phyloP scores from a whole-genome alignment of 2,797 vertebrate species.

The Pangasius djambal region DNA sequence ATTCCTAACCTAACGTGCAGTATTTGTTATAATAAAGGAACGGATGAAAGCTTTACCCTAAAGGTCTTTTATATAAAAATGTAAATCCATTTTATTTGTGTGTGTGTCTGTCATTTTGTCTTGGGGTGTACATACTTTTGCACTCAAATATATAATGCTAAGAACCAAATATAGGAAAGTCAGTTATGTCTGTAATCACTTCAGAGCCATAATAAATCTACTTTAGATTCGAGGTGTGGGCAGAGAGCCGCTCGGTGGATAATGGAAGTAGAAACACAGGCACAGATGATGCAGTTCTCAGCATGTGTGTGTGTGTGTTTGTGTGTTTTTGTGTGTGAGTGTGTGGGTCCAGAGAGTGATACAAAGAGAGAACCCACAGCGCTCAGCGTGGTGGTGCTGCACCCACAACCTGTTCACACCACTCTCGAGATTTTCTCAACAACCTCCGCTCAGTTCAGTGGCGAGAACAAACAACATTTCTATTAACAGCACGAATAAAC shows the following conservation, averaged over 20 bases:
- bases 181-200: neutral
- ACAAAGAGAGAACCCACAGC: conserved; percentile 7
- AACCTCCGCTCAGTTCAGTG: conserved; percentile 20
- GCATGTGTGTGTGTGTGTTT: neutral
- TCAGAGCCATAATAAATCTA: neutral
- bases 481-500: conserved; percentile 30
- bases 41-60: neutral
- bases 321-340: neutral
- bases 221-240: neutral
- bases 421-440: conserved; percentile 32
- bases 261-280: conserved; percentile 3
- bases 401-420: conserved; percentile 45
- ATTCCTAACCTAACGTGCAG: neutral
- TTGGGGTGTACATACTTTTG: neutral
- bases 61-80: neutral
- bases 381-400: conserved; percentile 22
- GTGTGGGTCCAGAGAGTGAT: conserved; percentile 25
- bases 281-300: neutral
- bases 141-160: neutral
- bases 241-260: neutral
- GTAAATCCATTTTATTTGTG: too few species aligned
- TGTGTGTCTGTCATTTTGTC: neutral
- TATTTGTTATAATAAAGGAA: neutral
- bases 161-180: neutral
- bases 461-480: conserved; percentile 31